Evolutionary conservation across 2,888 invertebrate genomes (phyloP).

Genomic region (Stenodera caucasica): DNA sequence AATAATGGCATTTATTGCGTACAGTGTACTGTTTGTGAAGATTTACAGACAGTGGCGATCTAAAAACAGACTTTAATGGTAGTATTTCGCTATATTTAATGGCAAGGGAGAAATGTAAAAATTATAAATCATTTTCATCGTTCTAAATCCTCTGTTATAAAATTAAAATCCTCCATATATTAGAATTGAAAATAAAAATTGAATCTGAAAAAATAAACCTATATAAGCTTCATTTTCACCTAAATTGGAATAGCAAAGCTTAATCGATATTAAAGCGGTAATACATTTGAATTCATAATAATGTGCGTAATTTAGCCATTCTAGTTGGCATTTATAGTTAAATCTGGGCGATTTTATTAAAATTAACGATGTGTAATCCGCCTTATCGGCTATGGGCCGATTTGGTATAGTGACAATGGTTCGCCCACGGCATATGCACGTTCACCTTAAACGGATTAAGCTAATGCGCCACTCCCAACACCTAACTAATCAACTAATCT

Average conservation of each 20-base stretch:
- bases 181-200: neutral
- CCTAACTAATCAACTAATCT: slow-evolving; percentile 41
- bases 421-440: slow-evolving; percentile 33
- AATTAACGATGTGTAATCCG: slow-evolving; percentile 22
- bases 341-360: neutral
- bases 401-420: slow-evolving; percentile 24
- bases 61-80: slow-evolving; percentile 5
- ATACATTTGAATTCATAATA: neutral
- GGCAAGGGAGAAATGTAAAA: slow-evolving; percentile 10
- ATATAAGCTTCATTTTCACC: neutral
- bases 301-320: neutral
- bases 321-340: neutral
- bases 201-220: neutral
- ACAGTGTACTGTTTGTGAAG: slow-evolving; percentile 28
- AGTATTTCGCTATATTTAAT: neutral
- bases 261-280: neutral
- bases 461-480: slow-evolving; percentile 39
- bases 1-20: slow-evolving; percentile 32
- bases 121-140: slow-evolving; percentile 2
- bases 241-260: neutral
- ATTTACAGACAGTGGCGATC: slow-evolving; percentile 18
- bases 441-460: slow-evolving; percentile 44
- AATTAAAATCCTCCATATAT: neutral
- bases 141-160: neutral
- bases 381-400: slow-evolving; percentile 21